Base-by-base conservation (phyloP, 2,113 vertebrate genomes). In the Triplophysa tibetana region DNA sequence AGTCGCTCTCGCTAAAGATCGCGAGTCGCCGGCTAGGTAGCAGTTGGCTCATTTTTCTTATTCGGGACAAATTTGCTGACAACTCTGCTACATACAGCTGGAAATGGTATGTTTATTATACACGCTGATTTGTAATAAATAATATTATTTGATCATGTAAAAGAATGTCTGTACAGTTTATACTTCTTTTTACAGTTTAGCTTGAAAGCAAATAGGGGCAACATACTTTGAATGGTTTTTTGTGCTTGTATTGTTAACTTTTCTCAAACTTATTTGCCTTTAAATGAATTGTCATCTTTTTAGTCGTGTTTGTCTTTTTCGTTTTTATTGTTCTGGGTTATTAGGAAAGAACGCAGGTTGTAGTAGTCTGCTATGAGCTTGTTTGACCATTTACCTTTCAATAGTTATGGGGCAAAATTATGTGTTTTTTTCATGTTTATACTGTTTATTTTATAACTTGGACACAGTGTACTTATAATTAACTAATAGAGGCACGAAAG, bases 51-150 rank as follows among this genome's bases (percentile, higher is more conserved):
- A 41, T n/a, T 41, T 72, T 72, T 74, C 54, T 74, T 21, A 60
- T 74, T 60, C 24, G 54, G 41, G 54, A 69, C 21, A 11, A 17
- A 26, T 50, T 50, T 69, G 43, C 67, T 50, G 67, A n/a, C 54
- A 43, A 16, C 10, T 17, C 8, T 21, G 16, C 33, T 56, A 33
- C 8, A 60, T 21, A 61, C 33, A 16, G 12, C 54, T 61, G 33
- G n/a, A 74, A 74, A 74, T 74, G 70, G 70, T 74, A 74, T 14
- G 70, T 74, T 60, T 60, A 43, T 9, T 43, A 4, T 60, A 1
- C 11, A 4, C 11, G 13, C 8, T 26, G 29, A 41, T 23, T 19
- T 24, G n/a, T 23, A 19, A 23, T 19, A 2, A 60, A 23, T 3
- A 16, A 21, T 23, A 9, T 10, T 9, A 21, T 58, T 41, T 6